Evolutionary conservation across 92 coral and sea anemone species (phyloP), one percentile per base, ranked within the genome.

Genomic region (Phenganax subtilis): DNA sequence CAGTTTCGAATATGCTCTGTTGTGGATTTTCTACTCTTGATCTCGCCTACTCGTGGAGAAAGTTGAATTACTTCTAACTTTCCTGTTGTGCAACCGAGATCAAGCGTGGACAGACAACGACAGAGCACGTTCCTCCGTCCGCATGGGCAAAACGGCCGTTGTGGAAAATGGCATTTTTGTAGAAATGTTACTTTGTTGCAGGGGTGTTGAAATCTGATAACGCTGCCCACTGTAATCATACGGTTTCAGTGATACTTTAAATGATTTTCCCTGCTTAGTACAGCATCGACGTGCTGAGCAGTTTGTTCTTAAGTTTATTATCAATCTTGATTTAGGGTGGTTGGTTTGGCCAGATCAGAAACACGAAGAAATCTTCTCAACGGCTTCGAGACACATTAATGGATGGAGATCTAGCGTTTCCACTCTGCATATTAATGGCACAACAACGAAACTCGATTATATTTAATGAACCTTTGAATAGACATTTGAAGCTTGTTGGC

Each of bases 291-390:
- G 47, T 37, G 47, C 47, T 37, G 47, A 37, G 47, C 47, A 37
- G 47, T 37, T 20, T 12, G 8, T 63, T 9, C 12, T 77, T 12
- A 65, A 28, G 12, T 47, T 52, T 11, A 37, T n/a, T 5, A 65
- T 69, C 54, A 15, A 8, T 37, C 77, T 72, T 76, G 68, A 77
- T 69, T 17, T 71, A 91, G 97, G 98, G 98, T 31, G 97, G 98
- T 6, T 91, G 89, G 77, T 94, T 94, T 89, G 98, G 98, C 55
- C 98, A 94, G 78, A 90, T 94, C 7, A 85, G 97, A 66, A 94
- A 94, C 86, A 94, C 98, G 7, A 94, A 94, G 85, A 94, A 94
- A 85, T 94, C 98, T 10, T 94, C 98, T 44, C 98, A 94, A 87
- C 81, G 98, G 75, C 84, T 94, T 44, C 82, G 98, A 62, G 98